Conservation (phyloP, 1,140 invertebrate species). For the Drosophila pruinosa region DNA sequence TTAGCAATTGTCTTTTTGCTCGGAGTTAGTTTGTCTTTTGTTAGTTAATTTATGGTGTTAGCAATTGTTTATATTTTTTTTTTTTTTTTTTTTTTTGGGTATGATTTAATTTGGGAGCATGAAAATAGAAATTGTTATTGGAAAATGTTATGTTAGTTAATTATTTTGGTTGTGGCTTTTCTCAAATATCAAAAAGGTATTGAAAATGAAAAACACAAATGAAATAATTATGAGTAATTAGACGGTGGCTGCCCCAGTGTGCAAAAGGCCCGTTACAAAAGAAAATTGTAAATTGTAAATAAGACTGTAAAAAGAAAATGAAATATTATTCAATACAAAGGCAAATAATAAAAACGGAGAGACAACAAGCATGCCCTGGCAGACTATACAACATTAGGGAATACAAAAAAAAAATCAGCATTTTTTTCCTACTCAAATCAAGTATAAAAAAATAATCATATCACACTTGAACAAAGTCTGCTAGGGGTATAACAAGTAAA, state of each 20-base stretch:
- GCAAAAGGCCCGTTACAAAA: constrained; percentile 52
- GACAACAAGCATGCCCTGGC: neutral
- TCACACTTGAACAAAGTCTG: neutral
- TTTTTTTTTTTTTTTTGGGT: neutral
- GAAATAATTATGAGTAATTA: constrained; percentile 5
- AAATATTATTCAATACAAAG: constrained; percentile 51
- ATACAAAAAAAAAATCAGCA: constrained; percentile 1
- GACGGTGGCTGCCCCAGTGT: constrained; percentile 42
- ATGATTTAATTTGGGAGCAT: constrained; percentile 35
- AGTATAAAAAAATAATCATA: too few species aligned
- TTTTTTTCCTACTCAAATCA: too few species aligned
- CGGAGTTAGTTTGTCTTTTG: constrained; percentile 70
- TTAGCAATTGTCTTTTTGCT: constrained; percentile 59
- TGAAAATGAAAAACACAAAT: neutral
- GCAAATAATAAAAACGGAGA: constrained; percentile 7
- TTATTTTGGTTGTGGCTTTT: constrained; percentile 2
- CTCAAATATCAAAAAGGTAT: constrained; percentile 14
- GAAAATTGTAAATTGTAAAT: constrained; percentile 46
- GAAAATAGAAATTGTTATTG: constrained; percentile 50
- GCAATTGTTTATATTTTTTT: constrained; percentile 26
- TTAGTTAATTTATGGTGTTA: constrained; percentile 48
- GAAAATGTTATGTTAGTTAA: constrained; percentile 48
- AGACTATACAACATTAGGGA: constrained; percentile 8
- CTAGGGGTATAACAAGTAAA: neutral
- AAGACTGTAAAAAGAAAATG: constrained; percentile 69